Base-by-base conservation (phyloP, 2,797 vertebrate species). In the Thunnus albacares region DNA sequence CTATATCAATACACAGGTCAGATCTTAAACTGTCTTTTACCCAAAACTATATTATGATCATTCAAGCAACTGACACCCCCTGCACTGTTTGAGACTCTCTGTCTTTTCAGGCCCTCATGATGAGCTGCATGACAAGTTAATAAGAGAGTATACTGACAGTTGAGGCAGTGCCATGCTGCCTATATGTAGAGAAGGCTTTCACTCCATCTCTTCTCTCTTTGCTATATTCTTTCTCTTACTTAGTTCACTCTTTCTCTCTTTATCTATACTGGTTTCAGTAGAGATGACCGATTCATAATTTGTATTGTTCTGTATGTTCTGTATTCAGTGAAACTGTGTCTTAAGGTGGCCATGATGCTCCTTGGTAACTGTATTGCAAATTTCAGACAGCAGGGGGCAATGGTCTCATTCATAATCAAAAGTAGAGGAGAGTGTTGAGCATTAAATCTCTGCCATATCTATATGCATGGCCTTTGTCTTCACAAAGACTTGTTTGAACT, bases 301-400 rank as follows among this genome's bases (percentile, higher is more conserved):
- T 22, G 22, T 22, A 22, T 22, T 22, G 22, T 22, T 22, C 22
- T 22, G 22, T 22, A 22, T 22, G 30, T 17, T 58, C 8, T 52
- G 2, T 69, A 13, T 47, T 45, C 14, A 20, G 18, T 13, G 28
- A 2, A 61, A 62, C n/a, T 65, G 51, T 58, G 13, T 84, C 41
- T 61, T n/a, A 24, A n/a, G 56, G 65, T 62, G 51, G 64, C 67
- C 30, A 59, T 47, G 5, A 55, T 24, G 59, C 45, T 47, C 15
- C 61, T 20, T 70, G 22, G 59, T 73, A 51, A 28, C n/a, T 84
- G 72, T 60, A 84, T 35, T 70, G 33, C 57, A 64, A 63, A 24
- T 58, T 14, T 2, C 2, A 52, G 74, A 71, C 88, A 92, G 83
- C 51, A 92, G 90, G 86, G 78, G 89, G 89, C 81, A 90, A 72